Evolutionary conservation across 2,888 invertebrate species (phyloP), one percentile per base, ranked within the genome.

Genomic region (Synanthedon formicaeformis): DNA sequence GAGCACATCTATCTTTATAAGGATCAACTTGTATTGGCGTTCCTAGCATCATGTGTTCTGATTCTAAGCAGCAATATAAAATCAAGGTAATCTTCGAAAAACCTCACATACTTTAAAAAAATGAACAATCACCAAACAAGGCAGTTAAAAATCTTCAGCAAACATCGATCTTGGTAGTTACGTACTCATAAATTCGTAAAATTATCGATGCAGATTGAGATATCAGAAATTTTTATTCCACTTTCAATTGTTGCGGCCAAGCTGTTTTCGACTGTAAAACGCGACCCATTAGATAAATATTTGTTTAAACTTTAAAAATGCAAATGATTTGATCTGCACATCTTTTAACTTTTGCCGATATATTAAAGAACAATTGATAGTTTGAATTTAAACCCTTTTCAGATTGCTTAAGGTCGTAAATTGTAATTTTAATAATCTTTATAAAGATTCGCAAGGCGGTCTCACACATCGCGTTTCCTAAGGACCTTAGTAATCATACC

Each of bases 381-480:
- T 49, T 6, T 8, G 14, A 45, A 49, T 49, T 49, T 49, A 12
- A 49, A 11, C 16, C 11, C 4, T 49, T 23, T 16, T 16, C 16
- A 40, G 4, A 40, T 45, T 41, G 10, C 18, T 50, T 52, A 27
- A 54, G 51, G 53, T n/a, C 13, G 50, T 13, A 13, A 41, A 51
- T 51, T 51, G 45, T 13, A 3, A 41, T 41, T 4, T n/a, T 13
- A 5, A 18, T 10, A 41, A 51, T 40, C 54, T 27, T 50, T 51
- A 54, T 50, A n/a, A 40, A 16, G 23, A 54, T 51, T 50, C 10
- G 23, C 45, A 51, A 56, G 60, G 60, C 62, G 60, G 62, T 61
- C 62, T 61, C 60, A 58, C 62, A 62, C 60, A 40, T 61, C 53
- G 51, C 53, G 54, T 49, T 57, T 58, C 55, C 54, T 55, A 50